Conservation (phyloP, 2,797 vertebrate species). For the Notolepis coatsorum region DNA sequence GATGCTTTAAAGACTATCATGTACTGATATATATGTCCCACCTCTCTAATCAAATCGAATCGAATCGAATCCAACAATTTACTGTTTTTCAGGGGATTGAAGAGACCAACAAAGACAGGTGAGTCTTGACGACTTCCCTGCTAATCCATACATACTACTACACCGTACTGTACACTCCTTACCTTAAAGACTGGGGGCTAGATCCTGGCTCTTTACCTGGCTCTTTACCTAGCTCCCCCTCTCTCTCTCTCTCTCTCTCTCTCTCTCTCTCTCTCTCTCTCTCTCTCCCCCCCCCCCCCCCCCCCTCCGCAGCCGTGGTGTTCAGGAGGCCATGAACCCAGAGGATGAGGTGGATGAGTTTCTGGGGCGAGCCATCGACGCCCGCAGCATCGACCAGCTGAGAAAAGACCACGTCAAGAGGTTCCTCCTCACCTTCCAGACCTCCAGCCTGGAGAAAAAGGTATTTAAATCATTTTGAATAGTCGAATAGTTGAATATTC, state of each 20-base stretch:
- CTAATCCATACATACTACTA: neutral
- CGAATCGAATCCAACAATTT: too few relatives aligned
- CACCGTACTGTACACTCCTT: too few relatives aligned
- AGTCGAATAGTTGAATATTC: too few relatives aligned
- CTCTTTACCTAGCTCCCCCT: neutral
- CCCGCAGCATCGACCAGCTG: slow-evolving; percentile 95
- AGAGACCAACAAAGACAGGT: slow-evolving; percentile 96
- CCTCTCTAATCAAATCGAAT: too few relatives aligned
- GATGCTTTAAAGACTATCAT: too few relatives aligned
- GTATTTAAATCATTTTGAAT: slow-evolving; percentile 58
- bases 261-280: neutral
- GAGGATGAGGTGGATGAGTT: slow-evolving; percentile 97
- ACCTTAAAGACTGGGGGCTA: too few relatives aligned
- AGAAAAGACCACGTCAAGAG: slow-evolving; percentile 95
- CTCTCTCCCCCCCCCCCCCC: neutral
- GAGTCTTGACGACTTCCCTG: slow-evolving; percentile 69
- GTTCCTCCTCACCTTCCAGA: slow-evolving; percentile 96
- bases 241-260: neutral
- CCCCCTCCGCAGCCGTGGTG: slow-evolving; percentile 80
- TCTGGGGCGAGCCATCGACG: slow-evolving; percentile 92
- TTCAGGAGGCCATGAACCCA: slow-evolving; percentile 93
- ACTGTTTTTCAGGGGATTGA: slow-evolving; percentile 88
- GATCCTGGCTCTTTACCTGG: neutral
- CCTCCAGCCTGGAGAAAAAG: slow-evolving; percentile 93
- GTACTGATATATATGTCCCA: too few relatives aligned